These are phyloP conservation scores for Anoncus sp. DNA, from an alignment of 2,888 invertebrate species.

Conservation along the genomic window DNA sequence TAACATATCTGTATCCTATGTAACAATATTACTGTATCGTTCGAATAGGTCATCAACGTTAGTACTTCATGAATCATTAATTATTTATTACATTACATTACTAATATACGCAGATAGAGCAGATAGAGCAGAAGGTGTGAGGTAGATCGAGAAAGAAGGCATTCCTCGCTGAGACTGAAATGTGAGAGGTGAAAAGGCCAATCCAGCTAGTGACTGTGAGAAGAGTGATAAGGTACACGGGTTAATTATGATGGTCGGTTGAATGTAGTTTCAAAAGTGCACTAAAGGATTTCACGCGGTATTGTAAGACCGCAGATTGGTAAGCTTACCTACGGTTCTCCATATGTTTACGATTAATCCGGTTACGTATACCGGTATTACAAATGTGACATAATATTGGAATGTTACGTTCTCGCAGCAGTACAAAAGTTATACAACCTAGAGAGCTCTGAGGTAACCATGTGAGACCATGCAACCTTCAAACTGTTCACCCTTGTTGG, in stretches of 20 bases:
- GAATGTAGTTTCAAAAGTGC: slow-evolving; percentile 23
- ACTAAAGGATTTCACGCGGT: not conserved
- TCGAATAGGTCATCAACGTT: slow-evolving; percentile 58
- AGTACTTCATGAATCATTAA: slow-evolving; percentile 60
- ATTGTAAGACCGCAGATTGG: not conserved
- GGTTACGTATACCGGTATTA: not conserved
- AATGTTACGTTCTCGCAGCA: slow-evolving; percentile 7
- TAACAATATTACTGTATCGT: slow-evolving; percentile 59
- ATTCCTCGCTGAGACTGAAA: not conserved
- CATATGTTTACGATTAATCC: not conserved
- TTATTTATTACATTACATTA: too few relatives aligned
- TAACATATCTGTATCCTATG: slow-evolving; percentile 48
- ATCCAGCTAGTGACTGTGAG: slow-evolving; percentile 12
- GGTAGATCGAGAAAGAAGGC: slow-evolving; percentile 1
- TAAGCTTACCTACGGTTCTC: not conserved
- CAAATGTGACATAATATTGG: not conserved
- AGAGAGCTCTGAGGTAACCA: slow-evolving; percentile 10
- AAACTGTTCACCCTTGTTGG: not conserved
- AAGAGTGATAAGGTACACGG: slow-evolving; percentile 25
- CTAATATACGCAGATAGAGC: slow-evolving; percentile 33
- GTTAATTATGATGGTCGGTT: slow-evolving; percentile 16
- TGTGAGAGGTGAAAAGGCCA: not conserved
- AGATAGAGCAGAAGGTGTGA: not conserved
- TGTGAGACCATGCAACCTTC: not conserved
- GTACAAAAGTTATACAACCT: slow-evolving; percentile 18